phyloP scores from a whole-genome alignment of 2,888 invertebrate species.

The Caenorhabditis angaria region DNA sequence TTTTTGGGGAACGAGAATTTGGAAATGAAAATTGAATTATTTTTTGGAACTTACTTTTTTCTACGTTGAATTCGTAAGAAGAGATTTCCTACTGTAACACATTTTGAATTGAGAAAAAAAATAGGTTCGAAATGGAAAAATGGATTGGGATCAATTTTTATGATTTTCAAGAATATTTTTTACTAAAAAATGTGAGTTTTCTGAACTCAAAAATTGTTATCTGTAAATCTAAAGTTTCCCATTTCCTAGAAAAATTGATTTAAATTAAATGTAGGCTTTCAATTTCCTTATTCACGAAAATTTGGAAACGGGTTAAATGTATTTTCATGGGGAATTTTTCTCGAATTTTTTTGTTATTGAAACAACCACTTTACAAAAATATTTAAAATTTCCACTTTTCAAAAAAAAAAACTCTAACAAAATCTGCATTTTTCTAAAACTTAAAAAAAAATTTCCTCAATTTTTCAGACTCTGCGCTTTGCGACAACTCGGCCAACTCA shows the following conservation, averaged over 20 bases:
- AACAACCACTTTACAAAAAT: not conserved
- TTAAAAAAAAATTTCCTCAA: too few species aligned
- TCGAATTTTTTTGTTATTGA: not conserved
- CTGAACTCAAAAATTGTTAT: too few species aligned
- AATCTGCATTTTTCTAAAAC: too few species aligned
- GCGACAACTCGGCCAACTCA: constrained; percentile 40
- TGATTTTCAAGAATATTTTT: too few species aligned
- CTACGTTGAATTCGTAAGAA: not conserved
- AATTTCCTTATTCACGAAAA: too few species aligned
- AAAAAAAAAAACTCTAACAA: too few species aligned
- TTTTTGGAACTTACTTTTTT: not conserved
- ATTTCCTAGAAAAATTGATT: too few species aligned
- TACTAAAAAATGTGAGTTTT: too few species aligned
- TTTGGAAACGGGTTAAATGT: not conserved
- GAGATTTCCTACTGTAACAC: not conserved
- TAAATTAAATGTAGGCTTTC: too few species aligned
- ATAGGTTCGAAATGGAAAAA: not conserved
- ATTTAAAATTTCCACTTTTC: too few species aligned
- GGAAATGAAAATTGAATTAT: not conserved
- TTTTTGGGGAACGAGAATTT: not conserved
- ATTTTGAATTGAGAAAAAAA: not conserved
- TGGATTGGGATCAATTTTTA: not conserved
- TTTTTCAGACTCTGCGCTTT: constrained; percentile 57
- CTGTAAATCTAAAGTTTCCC: too few species aligned
- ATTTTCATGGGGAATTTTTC: not conserved